Base-by-base conservation (phyloP, 1,140 invertebrate genomes). In the Zaprionus nigranus region DNA sequence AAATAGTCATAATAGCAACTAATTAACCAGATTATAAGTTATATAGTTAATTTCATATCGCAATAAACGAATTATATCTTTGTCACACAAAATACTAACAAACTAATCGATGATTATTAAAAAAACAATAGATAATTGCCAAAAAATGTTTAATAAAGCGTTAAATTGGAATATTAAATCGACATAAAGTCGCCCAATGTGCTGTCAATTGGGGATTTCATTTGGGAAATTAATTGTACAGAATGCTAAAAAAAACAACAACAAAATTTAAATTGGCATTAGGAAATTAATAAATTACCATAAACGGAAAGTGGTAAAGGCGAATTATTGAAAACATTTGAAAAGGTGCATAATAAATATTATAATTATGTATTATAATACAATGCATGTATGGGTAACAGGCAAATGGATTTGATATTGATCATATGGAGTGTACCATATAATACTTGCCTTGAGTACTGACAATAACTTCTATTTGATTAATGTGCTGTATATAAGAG, bases 161-260 rank as follows among this genome's bases (percentile, higher is more conserved):
- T 46, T 46, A 46, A 46, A 46, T 46, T 46, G n/a, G 40, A 46
- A 46, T 46, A 46, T 46, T 46, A 17, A 46, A 46, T 46, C n/a
- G 40, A 17, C n/a, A 17, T 46, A 17, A 34, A 34, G 7, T 17
- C 40, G 38, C 13, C 38, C 40, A 34, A 9, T 34, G 30, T 34
- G 30, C 30, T 34, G 30, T 34, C 40, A 46, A 17, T 17, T 46
- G n/a, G 40, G n/a, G 40, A 17, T 46, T 46, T 46, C n/a, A 46
- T 46, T 46, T 46, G 17, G 40, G 7, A 17, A 46, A 46, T 46
- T 46, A 46, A 46, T 46, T 46, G 40, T 17, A 46, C 40, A 46
- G 15, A 6, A 17, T 17, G 7, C 7, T 2, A 20, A 46, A 46
- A 46, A 46, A 46, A 9, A 46, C 5, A 46, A 9, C n/a, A 43